Evolutionary conservation across 2,113 vertebrate species (phyloP), one percentile per base, ranked within the genome.

Genomic region (Lasiurus borealis): DNA sequence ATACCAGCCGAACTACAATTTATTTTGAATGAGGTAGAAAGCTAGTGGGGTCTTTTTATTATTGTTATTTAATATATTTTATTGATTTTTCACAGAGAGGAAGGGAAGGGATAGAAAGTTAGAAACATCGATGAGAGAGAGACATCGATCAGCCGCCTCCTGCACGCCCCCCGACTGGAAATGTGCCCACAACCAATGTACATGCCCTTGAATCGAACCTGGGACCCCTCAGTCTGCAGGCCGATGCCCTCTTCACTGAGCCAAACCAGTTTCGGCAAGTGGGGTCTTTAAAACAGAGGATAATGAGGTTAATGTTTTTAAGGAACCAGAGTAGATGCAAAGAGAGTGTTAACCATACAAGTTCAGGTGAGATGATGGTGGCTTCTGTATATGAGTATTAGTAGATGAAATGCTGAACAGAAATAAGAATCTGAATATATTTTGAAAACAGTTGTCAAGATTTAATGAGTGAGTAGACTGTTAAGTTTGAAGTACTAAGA

Each of bases 381-480:
- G 59, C 59, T 62, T 27, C 59, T 62, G 12, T 73, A 5, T 86
- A 66, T 81, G 8, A 62, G 4, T 54, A 34, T 95, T 90, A 91
- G 88, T 54, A 85, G 50, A 88, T 57, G 31, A 84, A 18, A 36
- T 84, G 10, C 25, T 73, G 36, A 72, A 23, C 81, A 40, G 27
- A 64, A 46, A 57, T 93, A 69, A 48, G n/a, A 68, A 48, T 91
- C 29, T 82, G 69, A 96, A 77, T 85, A 21, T 90, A 59, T 91
- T 83, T 86, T 91, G 75, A 64, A 87, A 90, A 80, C 3, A 64
- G 14, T 50, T 96, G 71, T 91, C 40, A 80, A 57, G 52, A 66
- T 95, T 89, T 91, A 25, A 16, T 75, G 76, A 73, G 21, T 23
- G 34, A 57, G 23, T 77, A 78, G 87, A 94, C 72, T 88, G 86